Base-by-base conservation (phyloP, 30 jellyfish, hydroid and myxozoan species). In the Cassiopea xamachana region DNA sequence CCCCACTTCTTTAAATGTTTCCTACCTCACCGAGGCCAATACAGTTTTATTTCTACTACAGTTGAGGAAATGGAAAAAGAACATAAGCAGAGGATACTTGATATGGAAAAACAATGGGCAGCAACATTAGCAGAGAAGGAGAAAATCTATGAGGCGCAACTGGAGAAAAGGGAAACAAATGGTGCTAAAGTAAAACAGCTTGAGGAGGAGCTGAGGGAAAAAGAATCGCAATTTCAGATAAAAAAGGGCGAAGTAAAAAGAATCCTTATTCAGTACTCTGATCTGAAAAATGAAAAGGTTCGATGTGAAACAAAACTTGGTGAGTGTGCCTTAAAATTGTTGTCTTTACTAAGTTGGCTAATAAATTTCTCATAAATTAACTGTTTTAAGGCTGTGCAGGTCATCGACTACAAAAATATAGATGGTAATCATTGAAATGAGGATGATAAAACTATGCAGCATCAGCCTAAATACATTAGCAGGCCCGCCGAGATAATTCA, bases 141-240 rank as follows among this genome's bases (percentile, higher is more conserved):
- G 14, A 48, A 18, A 19, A 75, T 60, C 51, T 82, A n/a, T 39
- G 95, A 88, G 55, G 79, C 67, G 71, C 95, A 88, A 61, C 13
- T 69, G 60, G 62, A 82, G n/a, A 72, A 64, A 67, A 79, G 70
- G 58, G 95, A 79, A 48, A 83, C 88, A 7, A 82, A 64, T 72
- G 86, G 79, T 44, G 69, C 68, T 10, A 27, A 50, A 46, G n/a
- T 88, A 71, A 78, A 76, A 59, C 72, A 61, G 19, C 67, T 88
- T 90, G 95, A 88, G 1, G 95, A 88, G 16, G 74, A 88, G 59
- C 75, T 88, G 74, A 78, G 74, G 74, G 90, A 80, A 61, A 88
- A 88, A 70, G 95, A 88, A 80, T 61, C 59, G 58, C 95, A 88
- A 59, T 48, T 88, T 16, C 90, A 88, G 14, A 89, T 79, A 43